Evolutionary conservation across 2,113 vertebrate genomes (phyloP).

Genomic region (Salvator merianae): DNA sequence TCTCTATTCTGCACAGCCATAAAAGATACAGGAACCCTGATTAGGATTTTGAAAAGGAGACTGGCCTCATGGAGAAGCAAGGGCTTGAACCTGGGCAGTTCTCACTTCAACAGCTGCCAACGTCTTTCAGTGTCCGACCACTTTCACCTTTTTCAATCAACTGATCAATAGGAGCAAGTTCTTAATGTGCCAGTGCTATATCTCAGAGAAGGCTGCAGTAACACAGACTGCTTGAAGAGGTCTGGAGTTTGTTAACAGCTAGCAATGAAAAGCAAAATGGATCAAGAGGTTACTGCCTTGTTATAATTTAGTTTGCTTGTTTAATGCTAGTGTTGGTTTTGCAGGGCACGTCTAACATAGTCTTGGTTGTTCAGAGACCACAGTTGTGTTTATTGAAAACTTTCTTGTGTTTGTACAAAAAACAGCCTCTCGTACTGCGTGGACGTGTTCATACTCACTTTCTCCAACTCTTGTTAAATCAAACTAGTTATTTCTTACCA

Average conservation of each 20-base stretch:
- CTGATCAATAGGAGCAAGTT: too few species aligned
- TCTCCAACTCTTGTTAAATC: not conserved
- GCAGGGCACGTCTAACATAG: too few species aligned
- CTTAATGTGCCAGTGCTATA: not conserved
- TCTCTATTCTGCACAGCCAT: too few species aligned
- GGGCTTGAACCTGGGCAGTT: too few species aligned
- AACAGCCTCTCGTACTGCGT: not conserved
- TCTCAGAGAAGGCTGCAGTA: not conserved
- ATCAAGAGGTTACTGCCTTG: not conserved
- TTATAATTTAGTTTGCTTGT: not conserved
- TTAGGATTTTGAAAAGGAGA: too few species aligned
- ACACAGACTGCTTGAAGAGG: too few species aligned
- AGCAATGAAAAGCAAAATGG: accelerated
- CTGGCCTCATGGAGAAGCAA: too few species aligned
- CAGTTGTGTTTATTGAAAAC: not conserved
- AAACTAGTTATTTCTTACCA: not conserved
- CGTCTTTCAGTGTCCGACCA: too few species aligned
- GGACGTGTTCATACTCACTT: not conserved
- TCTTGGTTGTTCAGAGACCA: not conserved
- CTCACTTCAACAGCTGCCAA: too few species aligned
- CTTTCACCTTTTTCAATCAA: not conserved
- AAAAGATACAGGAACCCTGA: too few species aligned
- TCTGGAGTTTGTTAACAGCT: not conserved
- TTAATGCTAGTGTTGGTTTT: not conserved
- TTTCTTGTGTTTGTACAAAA: not conserved